Conservation (phyloP, 2,113 vertebrate genomes). For the Pseudorhombus dupliciocellatus region DNA sequence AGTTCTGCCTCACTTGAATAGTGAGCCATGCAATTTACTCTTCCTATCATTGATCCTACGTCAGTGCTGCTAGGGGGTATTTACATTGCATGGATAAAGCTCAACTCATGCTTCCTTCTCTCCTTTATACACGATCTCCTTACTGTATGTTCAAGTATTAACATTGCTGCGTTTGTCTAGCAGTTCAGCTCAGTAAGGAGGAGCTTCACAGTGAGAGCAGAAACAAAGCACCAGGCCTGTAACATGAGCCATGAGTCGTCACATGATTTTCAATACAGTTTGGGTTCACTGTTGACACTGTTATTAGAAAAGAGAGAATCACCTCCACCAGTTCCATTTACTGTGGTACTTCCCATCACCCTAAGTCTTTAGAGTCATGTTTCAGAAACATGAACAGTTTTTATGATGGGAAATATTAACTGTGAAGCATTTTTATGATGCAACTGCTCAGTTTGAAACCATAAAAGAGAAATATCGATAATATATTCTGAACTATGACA, state of each 20-base stretch:
- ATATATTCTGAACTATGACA: too few relatives aligned
- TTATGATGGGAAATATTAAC: too few relatives aligned
- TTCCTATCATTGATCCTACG: conserved; percentile 1
- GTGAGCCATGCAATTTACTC: neutral
- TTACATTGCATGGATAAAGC: neutral
- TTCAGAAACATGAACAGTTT: neutral
- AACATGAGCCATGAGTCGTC: neutral
- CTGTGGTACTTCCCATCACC: neutral
- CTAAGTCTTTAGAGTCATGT: neutral
- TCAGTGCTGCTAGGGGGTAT: neutral
- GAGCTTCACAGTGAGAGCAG: neutral
- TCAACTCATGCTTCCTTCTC: neutral
- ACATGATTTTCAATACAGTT: neutral
- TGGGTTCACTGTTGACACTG: neutral
- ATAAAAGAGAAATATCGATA: neutral
- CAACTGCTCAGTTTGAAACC: neutral
- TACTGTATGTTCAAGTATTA: neutral
- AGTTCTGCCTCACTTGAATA: neutral
- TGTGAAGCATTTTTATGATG: neutral
- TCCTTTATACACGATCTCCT: neutral
- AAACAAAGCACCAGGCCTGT: neutral
- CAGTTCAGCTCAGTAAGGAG: neutral
- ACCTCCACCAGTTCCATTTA: neutral
- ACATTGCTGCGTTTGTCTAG: neutral
- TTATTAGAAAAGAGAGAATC: too few relatives aligned